Evolutionary conservation across 2,888 invertebrate species (phyloP).

Genomic region (Macrophya annulata): DNA sequence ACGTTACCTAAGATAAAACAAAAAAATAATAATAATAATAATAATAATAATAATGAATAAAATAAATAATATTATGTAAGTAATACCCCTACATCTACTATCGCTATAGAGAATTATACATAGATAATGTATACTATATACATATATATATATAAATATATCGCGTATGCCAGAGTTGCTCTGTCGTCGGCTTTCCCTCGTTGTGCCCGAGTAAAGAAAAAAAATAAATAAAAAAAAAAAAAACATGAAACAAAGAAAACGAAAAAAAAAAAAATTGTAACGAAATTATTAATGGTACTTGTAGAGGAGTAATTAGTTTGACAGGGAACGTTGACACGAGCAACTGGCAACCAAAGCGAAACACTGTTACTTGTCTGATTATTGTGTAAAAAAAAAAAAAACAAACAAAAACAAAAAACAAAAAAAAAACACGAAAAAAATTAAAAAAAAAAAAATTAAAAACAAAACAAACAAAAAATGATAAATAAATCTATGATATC

Average conservation of each 20-base stretch:
- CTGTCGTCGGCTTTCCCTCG: neutral
- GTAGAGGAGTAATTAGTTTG: neutral
- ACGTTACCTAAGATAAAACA: slow-evolving; percentile 27
- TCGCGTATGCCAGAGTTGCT: neutral
- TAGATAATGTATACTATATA: slow-evolving; percentile 67
- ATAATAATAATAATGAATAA: slow-evolving; percentile 49
- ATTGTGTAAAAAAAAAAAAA: slow-evolving; percentile 73
- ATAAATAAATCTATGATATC: slow-evolving; percentile 23
- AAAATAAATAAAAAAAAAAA: neutral
- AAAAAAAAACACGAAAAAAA: slow-evolving; percentile 3
- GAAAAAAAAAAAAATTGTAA: neutral
- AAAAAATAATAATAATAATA: slow-evolving; percentile 36
- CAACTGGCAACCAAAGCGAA: slow-evolving; percentile 65
- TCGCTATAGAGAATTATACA: slow-evolving; percentile 68
- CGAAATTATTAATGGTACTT: neutral
- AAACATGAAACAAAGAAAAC: neutral
- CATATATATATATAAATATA: slow-evolving; percentile 8
- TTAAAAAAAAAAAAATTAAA: slow-evolving; percentile 41
- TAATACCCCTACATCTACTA: slow-evolving; percentile 63
- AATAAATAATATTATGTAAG: slow-evolving; percentile 63
- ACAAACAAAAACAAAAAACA: neutral
- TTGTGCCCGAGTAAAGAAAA: neutral
- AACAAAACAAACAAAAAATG: neutral
- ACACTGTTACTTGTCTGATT: slow-evolving; percentile 77
- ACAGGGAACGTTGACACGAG: slow-evolving; percentile 55